phyloP scores from a whole-genome alignment of 2,888 invertebrate species.

The Gandaritis pyraliata region DNA sequence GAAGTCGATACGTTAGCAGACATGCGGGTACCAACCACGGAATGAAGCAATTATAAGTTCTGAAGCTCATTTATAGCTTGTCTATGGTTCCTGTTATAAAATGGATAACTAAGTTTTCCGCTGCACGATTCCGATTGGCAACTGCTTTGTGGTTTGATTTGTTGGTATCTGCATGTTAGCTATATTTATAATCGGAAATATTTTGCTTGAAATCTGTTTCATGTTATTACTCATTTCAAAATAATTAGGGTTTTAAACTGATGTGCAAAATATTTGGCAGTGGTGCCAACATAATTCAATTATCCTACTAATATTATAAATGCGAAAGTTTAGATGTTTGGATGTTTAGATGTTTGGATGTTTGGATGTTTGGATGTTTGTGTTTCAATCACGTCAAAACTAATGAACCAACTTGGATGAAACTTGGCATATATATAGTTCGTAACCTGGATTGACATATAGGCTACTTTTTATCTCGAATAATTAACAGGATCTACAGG shows the following conservation, averaged over 20 bases:
- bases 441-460: too few species aligned
- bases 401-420: too few species aligned
- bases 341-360: too few species aligned
- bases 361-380: too few species aligned
- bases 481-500: too few species aligned
- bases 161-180: slow-evolving; percentile 13
- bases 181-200: slow-evolving; percentile 9
- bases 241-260: too few species aligned
- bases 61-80: slow-evolving; percentile 80
- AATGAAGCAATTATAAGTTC: slow-evolving; percentile 84
- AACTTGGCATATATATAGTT: too few species aligned
- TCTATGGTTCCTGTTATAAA: slow-evolving; percentile 79
- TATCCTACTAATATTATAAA: too few species aligned
- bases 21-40: slow-evolving; percentile 64
- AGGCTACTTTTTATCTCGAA: too few species aligned
- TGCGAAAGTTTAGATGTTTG: too few species aligned
- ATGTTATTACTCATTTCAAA: too few species aligned
- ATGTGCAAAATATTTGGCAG: slow-evolving; percentile 22
- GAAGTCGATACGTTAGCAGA: slow-evolving; percentile 36
- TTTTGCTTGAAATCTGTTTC: neutral
- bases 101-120: slow-evolving; percentile 72
- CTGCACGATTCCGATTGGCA: slow-evolving; percentile 60
- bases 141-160: slow-evolving; percentile 47
- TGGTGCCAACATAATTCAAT: slow-evolving; percentile 31
- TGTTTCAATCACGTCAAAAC: too few species aligned